Evolutionary conservation across 2,888 invertebrate species (phyloP), one percentile per base, ranked within the genome.

Genomic region (Ganaspis brasiliensis): DNA sequence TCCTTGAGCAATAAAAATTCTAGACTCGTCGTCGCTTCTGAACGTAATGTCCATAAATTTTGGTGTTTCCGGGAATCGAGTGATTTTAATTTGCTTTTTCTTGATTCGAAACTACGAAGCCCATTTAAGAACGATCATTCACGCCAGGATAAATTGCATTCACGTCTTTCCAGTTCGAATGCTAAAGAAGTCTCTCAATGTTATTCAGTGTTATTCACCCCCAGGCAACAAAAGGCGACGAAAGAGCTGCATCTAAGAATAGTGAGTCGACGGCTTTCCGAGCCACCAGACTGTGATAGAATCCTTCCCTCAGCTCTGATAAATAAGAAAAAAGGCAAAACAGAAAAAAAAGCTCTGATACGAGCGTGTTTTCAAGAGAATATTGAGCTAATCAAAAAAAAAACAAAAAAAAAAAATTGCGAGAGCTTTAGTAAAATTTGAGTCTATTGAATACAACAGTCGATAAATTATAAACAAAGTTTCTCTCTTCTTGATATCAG

Each of bases 171-270:
- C 26, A 45, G 40, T 45, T 67, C 67, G 67, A 67, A 45, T 67
- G 67, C 45, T 67, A 45, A 67, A 40, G 67, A 67, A 67, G 45
- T 67, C 45, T 40, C 45, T 67, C 40, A 45, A 67, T 67, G 67
- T 67, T 67, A 67, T 67, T 67, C 67, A 67, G 67, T 67, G 67
- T 67, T 67, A 67, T 67, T 67, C 67, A 45, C 67, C 67, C 61
- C 67, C 67, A 67, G 45, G 67, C 67, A 67, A 67, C 67, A 67
- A 67, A 67, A 67, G 67, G 45, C 67, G 45, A 67, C 67, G 45
- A 45, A 45, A 67, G 45, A 67, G 67, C 67, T 67, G 67, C 45
- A 67, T 67, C 67, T 67, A 67, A 67, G 67, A 67, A 67, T 67
- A 67, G 67, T 67, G 24, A n/a, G 24, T 24, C 67, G 45, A n/a